These are phyloP conservation scores for Cryptocheilus praepositus DNA, from an alignment of 2,888 invertebrate species.

Conservation along the genomic window DNA sequence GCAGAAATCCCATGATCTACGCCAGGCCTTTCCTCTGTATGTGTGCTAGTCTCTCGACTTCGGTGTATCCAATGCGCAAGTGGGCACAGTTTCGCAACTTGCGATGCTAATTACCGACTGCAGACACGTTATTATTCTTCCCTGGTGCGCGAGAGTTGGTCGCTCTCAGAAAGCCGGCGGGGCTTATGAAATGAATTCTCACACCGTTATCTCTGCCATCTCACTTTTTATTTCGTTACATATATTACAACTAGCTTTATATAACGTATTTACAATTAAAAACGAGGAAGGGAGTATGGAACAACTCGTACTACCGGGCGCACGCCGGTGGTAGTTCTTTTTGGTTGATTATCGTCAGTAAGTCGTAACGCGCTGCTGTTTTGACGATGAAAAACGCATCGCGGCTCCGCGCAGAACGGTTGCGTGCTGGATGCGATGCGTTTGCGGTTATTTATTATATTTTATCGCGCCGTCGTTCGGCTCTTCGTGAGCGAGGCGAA, in stretches of 20 bases:
- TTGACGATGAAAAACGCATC: too few species aligned
- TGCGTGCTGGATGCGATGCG: too few species aligned
- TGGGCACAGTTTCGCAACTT: conserved; percentile 56
- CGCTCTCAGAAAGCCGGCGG: conserved; percentile 30
- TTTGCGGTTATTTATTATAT: too few species aligned
- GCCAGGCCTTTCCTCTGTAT: conserved; percentile 46
- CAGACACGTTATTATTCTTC: conserved; percentile 62
- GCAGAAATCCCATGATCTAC: conserved; percentile 64
- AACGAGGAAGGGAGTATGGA: conserved; percentile 1
- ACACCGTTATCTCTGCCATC: conserved; percentile 60
- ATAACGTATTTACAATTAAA: conserved; percentile 62
- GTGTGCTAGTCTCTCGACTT: conserved; percentile 2
- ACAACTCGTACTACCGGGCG: too few species aligned
- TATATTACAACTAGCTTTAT: conserved; percentile 64
- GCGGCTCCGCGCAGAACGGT: too few species aligned
- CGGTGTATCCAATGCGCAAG: not conserved
- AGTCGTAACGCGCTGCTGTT: too few species aligned
- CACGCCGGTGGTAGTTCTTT: too few species aligned
- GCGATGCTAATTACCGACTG: conserved; percentile 68
- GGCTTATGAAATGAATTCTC: conserved; percentile 72
- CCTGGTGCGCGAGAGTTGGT: conserved; percentile 36
- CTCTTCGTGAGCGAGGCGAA: too few species aligned
- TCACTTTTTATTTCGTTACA: conserved; percentile 63
- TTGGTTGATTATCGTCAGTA: too few species aligned
- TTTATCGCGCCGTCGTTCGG: too few species aligned